Conservation (phyloP, 1,140 invertebrate species). For the Drosophila rhopaloa region DNA sequence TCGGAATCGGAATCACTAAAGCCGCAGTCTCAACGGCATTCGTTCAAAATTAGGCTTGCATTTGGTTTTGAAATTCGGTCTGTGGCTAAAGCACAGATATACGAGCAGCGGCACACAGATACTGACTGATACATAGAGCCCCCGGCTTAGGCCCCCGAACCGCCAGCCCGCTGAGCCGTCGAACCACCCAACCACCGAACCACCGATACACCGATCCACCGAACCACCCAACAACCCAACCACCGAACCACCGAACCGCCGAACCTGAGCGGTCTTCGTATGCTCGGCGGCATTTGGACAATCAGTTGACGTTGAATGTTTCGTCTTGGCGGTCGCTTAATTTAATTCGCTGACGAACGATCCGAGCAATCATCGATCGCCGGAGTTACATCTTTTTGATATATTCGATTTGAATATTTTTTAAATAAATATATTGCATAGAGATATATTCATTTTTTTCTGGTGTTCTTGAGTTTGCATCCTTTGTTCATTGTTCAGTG, state of each 20-base stretch:
- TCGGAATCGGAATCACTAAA: conserved; percentile 6
- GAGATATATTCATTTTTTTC: conserved; percentile 7
- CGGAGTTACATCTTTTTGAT: not conserved
- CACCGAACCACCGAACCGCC: conserved; percentile 14
- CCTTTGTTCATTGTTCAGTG: not conserved
- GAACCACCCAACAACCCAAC: conserved; percentile 1
- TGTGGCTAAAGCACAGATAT: conserved; percentile 30
- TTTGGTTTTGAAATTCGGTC: conserved; percentile 75
- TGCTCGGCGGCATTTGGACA: conserved; percentile 75
- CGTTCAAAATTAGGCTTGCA: conserved; percentile 68
- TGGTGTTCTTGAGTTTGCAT: not conserved
- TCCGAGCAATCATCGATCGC: conserved; percentile 1
- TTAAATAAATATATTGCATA: not conserved
- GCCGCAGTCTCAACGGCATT: not conserved
- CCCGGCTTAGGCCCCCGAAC: conserved; percentile 2
- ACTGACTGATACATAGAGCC: conserved; percentile 14
- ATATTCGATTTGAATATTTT: conserved; percentile 1
- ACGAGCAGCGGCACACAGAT: not conserved
- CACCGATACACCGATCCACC: conserved; percentile 6
- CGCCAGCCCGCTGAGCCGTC: conserved; percentile 3
- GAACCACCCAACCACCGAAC: conserved; percentile 7
- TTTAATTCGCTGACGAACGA: conserved; percentile 43
- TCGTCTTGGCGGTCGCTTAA: conserved; percentile 76
- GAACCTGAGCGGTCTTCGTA: conserved; percentile 71
- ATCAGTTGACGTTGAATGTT: conserved; percentile 83